Base-by-base conservation (phyloP, 2,797 vertebrate species). In the Salarias fasciatus region DNA sequence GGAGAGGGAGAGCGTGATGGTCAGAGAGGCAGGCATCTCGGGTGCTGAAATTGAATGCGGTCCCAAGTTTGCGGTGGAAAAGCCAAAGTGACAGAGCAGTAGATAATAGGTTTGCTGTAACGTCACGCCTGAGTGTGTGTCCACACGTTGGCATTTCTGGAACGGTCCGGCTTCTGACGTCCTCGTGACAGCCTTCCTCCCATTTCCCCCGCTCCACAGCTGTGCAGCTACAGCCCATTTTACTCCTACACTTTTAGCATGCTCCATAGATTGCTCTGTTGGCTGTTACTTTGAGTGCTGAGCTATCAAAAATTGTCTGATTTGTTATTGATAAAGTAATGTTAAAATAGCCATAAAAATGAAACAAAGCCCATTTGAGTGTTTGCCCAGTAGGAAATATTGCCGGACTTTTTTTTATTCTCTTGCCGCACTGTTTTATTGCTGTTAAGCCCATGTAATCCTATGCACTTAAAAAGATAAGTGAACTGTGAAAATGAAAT, bases 81-180 rank as follows among this genome's bases (percentile, higher is more conserved):
- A 90, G 83, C 86, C 87, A 90, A 92, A 93, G 91, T 92, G 92
- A 93, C 91, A 91, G 91, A 92, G 91, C 85, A 86, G 91, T 81
- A 93, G 92, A 93, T 93, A 93, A 93, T 93, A 91, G 91, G 88
- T 93, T 93, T 88, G 89, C 88, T 90, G 91, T 90, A 93, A 88
- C 88, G 90, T 93, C 90, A 92, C 86, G 91, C 88, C 90, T 90
- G 85, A 91, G 84, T 85, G 91, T 91, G 70, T 85, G 91, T 93
- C 92, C 91, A 90, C 92, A 91, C 88, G 85, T 75, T 90, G 90
- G 87, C 88, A 86, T 93, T 92, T 92, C 85, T 87, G 86, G 87
- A 92, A 87, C 87, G 75, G 86, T 89, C 88, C 84, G 60, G 80
- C 84, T 87, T 82, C 84, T 92, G 91, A 92, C 84, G 79, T 88